These are phyloP conservation scores for Hybos culiciformis DNA, from an alignment of 2,888 invertebrate genomes.

Conservation along the genomic window DNA sequence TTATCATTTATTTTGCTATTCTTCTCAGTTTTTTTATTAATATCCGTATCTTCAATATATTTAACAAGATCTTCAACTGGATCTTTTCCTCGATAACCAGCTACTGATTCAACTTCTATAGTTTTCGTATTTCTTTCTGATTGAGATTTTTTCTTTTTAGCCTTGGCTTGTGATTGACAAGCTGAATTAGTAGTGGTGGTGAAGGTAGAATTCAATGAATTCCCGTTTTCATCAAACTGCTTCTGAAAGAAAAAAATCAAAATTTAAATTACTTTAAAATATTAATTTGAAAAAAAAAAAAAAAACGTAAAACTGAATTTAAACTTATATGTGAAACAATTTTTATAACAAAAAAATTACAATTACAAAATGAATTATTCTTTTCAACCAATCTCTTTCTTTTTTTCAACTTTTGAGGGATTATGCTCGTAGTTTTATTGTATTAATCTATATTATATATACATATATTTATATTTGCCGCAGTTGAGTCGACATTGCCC, in stretches of 20 bases:
- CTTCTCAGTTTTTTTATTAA: conserved; percentile 21
- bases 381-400: too few relatives aligned
- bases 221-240: conserved; percentile 66
- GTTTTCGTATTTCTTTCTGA: conserved; percentile 39
- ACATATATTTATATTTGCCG: too few relatives aligned
- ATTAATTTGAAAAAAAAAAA: background rate
- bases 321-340: too few relatives aligned
- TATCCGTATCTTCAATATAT: conserved; percentile 54
- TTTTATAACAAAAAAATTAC: conserved; percentile 5
- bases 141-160: conserved; percentile 43
- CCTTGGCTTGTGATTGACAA: conserved; percentile 45
- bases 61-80: conserved; percentile 63
- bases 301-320: background rate
- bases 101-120: conserved; percentile 45
- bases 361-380: conserved; percentile 4
- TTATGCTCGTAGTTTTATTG: too few relatives aligned
- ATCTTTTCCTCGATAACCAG: conserved; percentile 66
- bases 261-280: conserved; percentile 10
- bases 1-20: conserved; percentile 37
- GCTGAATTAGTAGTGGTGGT: conserved; percentile 23
- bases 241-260: conserved; percentile 35
- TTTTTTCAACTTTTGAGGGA: too few relatives aligned
- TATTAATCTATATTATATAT: too few relatives aligned
- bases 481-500: too few relatives aligned
- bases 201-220: conserved; percentile 39